phyloP scores from a whole-genome alignment of 2,113 vertebrate genomes.

The Xenopus tropicalis region UCB_Xtro_10.0 CM004445.2:84726501-84727000 shows the following conservation, averaged over 20 bases:
- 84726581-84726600: slow-evolving; percentile 56
- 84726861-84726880: slow-evolving; percentile 62
- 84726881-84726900: slow-evolving; percentile 61
- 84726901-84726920: slow-evolving; percentile 59
- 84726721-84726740: slow-evolving; percentile 48
- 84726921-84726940: slow-evolving; percentile 54
- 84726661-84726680: slow-evolving; percentile 62
- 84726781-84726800: slow-evolving; percentile 52
- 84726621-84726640: slow-evolving; percentile 62
- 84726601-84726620: slow-evolving; percentile 60
- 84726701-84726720: slow-evolving; percentile 56
- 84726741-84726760: slow-evolving; percentile 53
- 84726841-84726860: slow-evolving; percentile 54
- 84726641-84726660: slow-evolving; percentile 57
- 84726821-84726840: slow-evolving; percentile 55
- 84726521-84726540: no score
- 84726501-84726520: no score
- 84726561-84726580: no score
- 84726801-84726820: slow-evolving; percentile 55
- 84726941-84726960: slow-evolving; percentile 58
- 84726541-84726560: no score
- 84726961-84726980: slow-evolving; percentile 60
- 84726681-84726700: slow-evolving; percentile 58
- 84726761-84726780: slow-evolving; percentile 53
- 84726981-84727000: slow-evolving; percentile 66